phyloP scores from a whole-genome alignment of 1,140 invertebrate genomes.

The Telenomus remus region DNA sequence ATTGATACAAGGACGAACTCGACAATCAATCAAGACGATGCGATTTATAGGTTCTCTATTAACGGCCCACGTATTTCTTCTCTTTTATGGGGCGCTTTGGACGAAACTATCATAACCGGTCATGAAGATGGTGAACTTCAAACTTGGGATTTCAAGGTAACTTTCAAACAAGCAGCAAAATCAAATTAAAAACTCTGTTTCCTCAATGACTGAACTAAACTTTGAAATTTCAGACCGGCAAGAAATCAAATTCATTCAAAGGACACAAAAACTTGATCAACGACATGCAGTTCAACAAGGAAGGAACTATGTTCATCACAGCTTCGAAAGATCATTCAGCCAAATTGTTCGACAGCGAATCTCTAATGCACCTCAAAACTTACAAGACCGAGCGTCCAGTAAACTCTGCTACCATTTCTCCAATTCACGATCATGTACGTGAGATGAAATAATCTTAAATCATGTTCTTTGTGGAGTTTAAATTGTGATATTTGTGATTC shows the following conservation, averaged over 20 bases:
- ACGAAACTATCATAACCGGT: constrained; percentile 94
- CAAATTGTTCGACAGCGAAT: constrained; percentile 93
- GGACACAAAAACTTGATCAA: constrained; percentile 93
- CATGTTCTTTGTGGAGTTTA: no score
- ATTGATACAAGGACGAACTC: constrained; percentile 78
- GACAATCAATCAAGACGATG: constrained; percentile 75
- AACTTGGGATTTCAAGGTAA: constrained; percentile 92
- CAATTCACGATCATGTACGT: constrained; percentile 91
- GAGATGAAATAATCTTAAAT: background rate
- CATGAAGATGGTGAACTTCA: constrained; percentile 94
- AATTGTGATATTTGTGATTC: background rate
- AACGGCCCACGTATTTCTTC: constrained; percentile 90
- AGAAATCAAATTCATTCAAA: constrained; percentile 83
- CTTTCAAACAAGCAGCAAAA: no score
- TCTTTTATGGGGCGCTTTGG: constrained; percentile 93
- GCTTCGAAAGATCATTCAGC: constrained; percentile 96
- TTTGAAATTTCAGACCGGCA: constrained; percentile 81
- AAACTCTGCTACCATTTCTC: constrained; percentile 97
- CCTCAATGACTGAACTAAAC: no score
- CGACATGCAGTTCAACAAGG: constrained; percentile 95
- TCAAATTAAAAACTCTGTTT: constrained; percentile 1
- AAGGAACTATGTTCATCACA: constrained; percentile 96
- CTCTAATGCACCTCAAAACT: constrained; percentile 90
- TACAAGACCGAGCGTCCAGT: constrained; percentile 98
- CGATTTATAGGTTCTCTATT: constrained; percentile 80